These are phyloP conservation scores for Pangasius krempfi DNA, from an alignment of 2,797 vertebrate species.

Conservation along the genomic window DNA sequence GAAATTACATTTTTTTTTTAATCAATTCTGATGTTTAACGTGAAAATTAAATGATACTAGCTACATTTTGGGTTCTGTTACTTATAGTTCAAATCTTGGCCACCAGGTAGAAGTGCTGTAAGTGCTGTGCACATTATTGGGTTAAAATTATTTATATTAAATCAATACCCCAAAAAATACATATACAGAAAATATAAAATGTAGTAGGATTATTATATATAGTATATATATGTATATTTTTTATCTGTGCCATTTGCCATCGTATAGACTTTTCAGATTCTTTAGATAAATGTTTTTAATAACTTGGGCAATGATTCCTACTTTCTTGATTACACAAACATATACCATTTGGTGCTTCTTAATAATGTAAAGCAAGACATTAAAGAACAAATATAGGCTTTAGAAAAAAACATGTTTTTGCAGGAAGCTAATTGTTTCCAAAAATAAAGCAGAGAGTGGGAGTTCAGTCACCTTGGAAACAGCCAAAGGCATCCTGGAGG, in stretches of 20 bases:
- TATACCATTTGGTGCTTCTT: not conserved
- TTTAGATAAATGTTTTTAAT: not conserved
- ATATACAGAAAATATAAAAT: not conserved
- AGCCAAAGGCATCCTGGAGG: conserved; percentile 41
- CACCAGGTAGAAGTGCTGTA: conserved; percentile 51
- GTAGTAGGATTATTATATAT: not conserved
- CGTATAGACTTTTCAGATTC: not conserved
- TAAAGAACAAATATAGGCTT: conserved; percentile 16
- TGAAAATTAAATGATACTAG: not conserved
- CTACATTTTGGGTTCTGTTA: not conserved
- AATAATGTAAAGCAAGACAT: not conserved
- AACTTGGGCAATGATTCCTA: not conserved
- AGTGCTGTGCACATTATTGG: not conserved
- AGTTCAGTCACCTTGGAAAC: conserved; percentile 55
- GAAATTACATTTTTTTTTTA: not conserved
- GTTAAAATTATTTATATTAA: not conserved
- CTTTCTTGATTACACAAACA: not conserved
- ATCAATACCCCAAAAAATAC: not conserved
- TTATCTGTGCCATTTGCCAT: not conserved
- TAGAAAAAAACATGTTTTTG: conserved; percentile 30
- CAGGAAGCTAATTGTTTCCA: conserved; percentile 49
- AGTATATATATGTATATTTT: not conserved
- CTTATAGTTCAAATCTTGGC: conserved; percentile 39
- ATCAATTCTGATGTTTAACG: not conserved
- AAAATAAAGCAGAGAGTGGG: conserved; percentile 52